Conservation (phyloP, 2,797 vertebrate species). For the Epinephelus coioides region DNA sequence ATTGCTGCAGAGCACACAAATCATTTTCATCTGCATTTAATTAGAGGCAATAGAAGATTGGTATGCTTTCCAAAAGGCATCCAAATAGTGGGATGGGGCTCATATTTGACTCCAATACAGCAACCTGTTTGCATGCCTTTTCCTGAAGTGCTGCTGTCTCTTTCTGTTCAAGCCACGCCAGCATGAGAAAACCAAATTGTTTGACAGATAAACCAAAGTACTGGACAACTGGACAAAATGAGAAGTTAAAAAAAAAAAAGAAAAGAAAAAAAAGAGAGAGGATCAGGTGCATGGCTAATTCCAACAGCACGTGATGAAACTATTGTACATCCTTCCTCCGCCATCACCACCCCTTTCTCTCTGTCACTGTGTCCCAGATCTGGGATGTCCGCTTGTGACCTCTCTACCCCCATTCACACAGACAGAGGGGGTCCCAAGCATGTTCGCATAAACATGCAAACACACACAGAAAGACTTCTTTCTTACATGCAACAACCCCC, state of each 20-base stretch:
- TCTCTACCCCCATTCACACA: constrained; percentile 16
- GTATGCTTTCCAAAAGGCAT: constrained; percentile 12
- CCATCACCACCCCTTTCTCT: not conserved
- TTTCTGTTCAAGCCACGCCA: not conserved
- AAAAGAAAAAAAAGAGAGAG: no score
- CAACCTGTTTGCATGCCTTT: not conserved
- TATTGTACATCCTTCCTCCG: not conserved
- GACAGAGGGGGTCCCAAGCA: constrained; percentile 15
- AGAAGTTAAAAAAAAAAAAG: no score
- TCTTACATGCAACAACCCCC: not conserved
- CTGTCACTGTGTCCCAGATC: constrained; percentile 42
- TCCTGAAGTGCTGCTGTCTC: not conserved
- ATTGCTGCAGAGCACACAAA: not conserved
- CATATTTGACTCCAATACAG: not conserved
- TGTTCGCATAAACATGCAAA: constrained; percentile 25
- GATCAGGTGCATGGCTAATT: not conserved
- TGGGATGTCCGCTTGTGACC: constrained; percentile 32
- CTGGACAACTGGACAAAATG: not conserved
- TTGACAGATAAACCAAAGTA: not conserved
- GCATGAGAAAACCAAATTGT: not conserved
- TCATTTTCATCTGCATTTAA: constrained; percentile 9
- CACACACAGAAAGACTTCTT: constrained; percentile 9
- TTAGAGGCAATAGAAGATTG: not conserved
- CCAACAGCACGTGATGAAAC: not conserved
- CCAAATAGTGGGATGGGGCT: not conserved